A percentile compares a stretch with the other conserved stretches of the same genome.
These are phyloP conservation scores for Cichladusa arquata DNA, from an alignment of 2,113 vertebrate species.

Conservation along the genomic window DNA sequence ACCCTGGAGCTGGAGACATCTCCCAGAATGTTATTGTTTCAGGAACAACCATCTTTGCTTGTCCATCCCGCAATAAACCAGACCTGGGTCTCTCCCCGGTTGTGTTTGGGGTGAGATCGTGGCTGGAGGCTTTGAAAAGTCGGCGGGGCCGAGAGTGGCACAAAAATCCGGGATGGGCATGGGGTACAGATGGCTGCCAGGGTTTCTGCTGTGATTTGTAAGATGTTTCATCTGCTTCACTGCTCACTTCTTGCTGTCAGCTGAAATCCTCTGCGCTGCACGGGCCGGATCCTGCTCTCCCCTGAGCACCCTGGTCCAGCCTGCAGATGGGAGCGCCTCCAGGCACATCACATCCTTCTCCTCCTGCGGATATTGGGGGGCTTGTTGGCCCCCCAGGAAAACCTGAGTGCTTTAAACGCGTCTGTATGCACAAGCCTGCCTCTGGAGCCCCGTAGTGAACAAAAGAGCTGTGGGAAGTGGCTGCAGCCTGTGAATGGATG, in stretches of 20 bases:
- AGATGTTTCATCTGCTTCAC: conserved; percentile 53
- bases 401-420: neutral
- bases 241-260: conserved; percentile 67
- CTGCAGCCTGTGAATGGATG: conserved; percentile 9
- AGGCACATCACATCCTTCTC: neutral
- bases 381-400: neutral
- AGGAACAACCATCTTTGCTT: neutral
- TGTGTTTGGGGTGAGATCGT: neutral
- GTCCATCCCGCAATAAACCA: neutral
- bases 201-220: conserved; percentile 44
- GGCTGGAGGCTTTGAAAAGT: neutral
- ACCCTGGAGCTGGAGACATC: neutral
- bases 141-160: accelerated
- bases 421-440: neutral
- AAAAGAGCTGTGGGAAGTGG: conserved; percentile 33
- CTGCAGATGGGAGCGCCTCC: neutral
- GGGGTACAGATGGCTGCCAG: conserved; percentile 61
- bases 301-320: neutral
- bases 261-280: neutral
- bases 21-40: neutral
- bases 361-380: neutral
- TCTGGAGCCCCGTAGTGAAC: neutral
- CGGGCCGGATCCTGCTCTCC: neutral
- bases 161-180: neutral
- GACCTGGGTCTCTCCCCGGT: accelerated